Percentiles rank a stretch among this genome's conserved stretches.
Evolutionary conservation across 2,888 invertebrate species (phyloP).

Genomic region (Lasioglossum figueresi): DNA sequence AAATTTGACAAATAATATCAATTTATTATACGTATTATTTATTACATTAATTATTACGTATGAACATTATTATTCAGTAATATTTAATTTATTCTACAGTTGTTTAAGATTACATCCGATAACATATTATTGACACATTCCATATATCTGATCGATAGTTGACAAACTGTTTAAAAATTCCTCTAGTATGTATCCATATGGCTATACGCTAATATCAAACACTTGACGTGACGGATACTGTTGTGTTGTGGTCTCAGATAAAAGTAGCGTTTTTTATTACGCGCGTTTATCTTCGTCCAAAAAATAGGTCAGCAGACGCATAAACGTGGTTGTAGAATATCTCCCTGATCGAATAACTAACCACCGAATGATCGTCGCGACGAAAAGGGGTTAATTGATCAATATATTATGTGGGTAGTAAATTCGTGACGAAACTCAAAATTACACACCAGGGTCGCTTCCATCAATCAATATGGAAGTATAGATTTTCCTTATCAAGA

Average conservation of each 20-base stretch:
- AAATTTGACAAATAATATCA: background rate
- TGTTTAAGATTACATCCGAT: background rate
- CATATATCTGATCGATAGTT: background rate
- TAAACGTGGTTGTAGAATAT: constrained; percentile 23
- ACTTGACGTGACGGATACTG: background rate
- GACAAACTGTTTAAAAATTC: background rate
- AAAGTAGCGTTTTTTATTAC: background rate
- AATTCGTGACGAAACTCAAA: background rate
- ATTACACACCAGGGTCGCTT: too few relatives aligned
- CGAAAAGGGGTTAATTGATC: constrained; percentile 6
- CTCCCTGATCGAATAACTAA: background rate
- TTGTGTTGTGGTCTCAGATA: background rate
- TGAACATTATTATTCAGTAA: background rate
- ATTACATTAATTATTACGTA: background rate
- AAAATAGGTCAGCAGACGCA: constrained; percentile 30
- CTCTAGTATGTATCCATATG: background rate
- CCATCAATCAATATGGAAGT: background rate
- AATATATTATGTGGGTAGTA: background rate
- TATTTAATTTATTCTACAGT: background rate
- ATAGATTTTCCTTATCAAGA: background rate
- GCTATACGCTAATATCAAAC: background rate
- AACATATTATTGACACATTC: background rate
- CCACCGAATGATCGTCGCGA: constrained; percentile 14
- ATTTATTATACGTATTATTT: background rate
- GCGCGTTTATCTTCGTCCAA: constrained; percentile 11